These are phyloP conservation scores for Alcis repandata DNA, from an alignment of 2,888 invertebrate species.

Conservation along the genomic window DNA sequence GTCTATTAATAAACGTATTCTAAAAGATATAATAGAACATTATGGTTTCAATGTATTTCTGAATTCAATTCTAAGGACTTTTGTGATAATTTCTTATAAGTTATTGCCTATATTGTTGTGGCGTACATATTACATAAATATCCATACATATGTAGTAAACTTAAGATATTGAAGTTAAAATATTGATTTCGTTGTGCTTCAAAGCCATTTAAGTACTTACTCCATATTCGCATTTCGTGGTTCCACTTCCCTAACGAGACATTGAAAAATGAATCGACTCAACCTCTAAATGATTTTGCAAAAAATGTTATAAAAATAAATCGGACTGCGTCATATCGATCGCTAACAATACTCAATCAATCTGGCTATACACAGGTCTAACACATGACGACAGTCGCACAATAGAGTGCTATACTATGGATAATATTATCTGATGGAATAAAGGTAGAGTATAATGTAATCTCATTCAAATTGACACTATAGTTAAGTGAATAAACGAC, in stretches of 20 bases:
- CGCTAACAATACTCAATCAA: constrained; percentile 46
- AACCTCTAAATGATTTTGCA: constrained; percentile 19
- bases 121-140: background rate
- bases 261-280: constrained; percentile 15
- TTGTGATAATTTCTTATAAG: background rate
- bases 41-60: background rate
- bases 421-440: background rate
- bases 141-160: background rate
- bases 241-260: constrained; percentile 10
- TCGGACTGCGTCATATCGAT: constrained; percentile 35
- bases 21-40: background rate
- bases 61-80: background rate
- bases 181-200: background rate
- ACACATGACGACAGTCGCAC: constrained; percentile 34
- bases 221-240: background rate
- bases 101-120: background rate
- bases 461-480: background rate
- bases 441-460: background rate
- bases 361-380: constrained; percentile 22
- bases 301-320: constrained; percentile 26
- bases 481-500: too few species aligned
- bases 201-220: background rate
- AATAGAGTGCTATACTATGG: constrained; percentile 5
- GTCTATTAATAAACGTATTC: constrained; percentile 1
- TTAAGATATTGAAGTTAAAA: too few species aligned